Evolutionary conservation across 2,797 vertebrate genomes (phyloP).

Genomic region (Onychomys arenicola): DNA sequence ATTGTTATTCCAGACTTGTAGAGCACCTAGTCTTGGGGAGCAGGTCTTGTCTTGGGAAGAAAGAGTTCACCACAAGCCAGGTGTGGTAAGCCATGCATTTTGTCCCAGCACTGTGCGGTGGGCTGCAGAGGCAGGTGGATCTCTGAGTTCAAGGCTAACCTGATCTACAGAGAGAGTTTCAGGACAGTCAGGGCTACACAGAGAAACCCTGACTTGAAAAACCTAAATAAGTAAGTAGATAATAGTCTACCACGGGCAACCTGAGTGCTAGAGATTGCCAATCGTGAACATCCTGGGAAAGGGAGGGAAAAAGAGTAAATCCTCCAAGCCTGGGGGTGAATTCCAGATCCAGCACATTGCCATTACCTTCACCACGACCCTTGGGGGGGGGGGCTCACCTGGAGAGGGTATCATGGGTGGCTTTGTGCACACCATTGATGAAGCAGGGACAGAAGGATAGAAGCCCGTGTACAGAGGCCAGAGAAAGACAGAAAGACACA

Average conservation of each 20-base stretch:
- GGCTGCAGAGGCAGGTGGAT: neutral
- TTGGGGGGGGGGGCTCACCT: neutral
- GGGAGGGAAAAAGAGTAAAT: neutral
- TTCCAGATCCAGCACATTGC: neutral
- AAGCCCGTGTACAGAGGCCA: neutral
- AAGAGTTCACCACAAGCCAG: neutral
- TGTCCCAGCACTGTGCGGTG: neutral
- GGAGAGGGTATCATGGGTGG: neutral
- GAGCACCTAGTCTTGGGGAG: neutral
- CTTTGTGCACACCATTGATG: neutral
- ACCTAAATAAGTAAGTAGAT: neutral
- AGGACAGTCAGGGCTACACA: neutral
- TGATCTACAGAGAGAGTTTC: neutral
- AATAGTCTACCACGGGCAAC: neutral
- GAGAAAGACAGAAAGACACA: neutral
- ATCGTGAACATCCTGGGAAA: rapidly evolving
- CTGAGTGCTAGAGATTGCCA: neutral
- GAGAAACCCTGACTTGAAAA: neutral
- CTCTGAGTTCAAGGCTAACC: neutral
- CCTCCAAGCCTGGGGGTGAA: neutral
- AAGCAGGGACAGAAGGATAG: neutral
- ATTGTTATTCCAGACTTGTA: neutral
- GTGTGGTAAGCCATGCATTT: neutral
- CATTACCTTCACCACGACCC: neutral
- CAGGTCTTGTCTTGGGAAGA: neutral